phyloP scores from a whole-genome alignment of 2,797 vertebrate genomes.

The Enoplosus armatus region DNA sequence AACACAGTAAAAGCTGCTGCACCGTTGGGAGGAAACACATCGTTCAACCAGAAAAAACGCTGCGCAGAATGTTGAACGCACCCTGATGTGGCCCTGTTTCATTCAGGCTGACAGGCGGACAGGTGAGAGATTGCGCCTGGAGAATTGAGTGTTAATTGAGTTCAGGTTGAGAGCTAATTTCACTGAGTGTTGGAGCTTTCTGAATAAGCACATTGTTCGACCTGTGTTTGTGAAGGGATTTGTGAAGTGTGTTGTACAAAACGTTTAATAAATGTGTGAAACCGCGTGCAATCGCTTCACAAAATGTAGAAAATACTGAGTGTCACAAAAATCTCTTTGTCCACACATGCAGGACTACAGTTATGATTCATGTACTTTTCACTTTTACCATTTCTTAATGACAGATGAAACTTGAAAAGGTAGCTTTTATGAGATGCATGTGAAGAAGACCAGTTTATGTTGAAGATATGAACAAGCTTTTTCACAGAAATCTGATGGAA shows the following conservation, averaged over 20 bases:
- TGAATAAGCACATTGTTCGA: background rate
- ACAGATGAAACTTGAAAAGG: background rate
- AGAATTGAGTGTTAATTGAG: background rate
- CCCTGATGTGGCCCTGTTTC: background rate
- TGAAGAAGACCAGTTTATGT: too few species aligned
- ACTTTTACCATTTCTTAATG: background rate
- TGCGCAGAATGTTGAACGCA: background rate
- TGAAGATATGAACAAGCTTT: too few species aligned
- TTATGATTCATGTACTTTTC: background rate
- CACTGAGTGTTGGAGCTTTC: background rate
- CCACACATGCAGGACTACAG: background rate
- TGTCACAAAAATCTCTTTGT: background rate
- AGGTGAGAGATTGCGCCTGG: background rate
- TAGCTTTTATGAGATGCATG: background rate
- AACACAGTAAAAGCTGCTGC: too few species aligned
- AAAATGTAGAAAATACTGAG: background rate
- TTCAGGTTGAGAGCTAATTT: background rate
- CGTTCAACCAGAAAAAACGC: too few species aligned
- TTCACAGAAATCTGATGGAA: too few species aligned
- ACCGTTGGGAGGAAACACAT: too few species aligned
- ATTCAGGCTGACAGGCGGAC: background rate
- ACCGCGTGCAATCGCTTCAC: background rate
- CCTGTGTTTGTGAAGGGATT: background rate
- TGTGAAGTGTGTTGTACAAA: background rate
- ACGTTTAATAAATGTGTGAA: too few species aligned